Evolutionary conservation across 2,113 vertebrate genomes (phyloP), one percentile per base, ranked within the genome.

Genomic region (Proteles cristata): DNA sequence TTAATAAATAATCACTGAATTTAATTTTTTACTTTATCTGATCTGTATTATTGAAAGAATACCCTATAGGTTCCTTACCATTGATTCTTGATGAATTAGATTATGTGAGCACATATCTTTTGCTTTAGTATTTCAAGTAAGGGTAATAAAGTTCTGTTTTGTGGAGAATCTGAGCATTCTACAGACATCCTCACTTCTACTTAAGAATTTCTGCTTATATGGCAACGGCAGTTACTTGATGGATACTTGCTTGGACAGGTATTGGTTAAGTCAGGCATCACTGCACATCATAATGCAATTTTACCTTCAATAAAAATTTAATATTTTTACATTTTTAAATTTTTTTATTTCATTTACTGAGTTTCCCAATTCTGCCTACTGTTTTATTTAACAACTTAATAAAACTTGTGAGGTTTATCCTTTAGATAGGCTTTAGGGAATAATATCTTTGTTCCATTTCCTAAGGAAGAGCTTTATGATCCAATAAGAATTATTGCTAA

Each of bases 321-420:
- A 93, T 73, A 95, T 94, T 98, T 96, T 96, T 91, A 93, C 84
- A 93, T 96, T 94, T 92, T 48, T 82, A 86, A 90, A 82, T 97
- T 96, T 74, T 55, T 95, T 94, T 87, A 87, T 93, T 92, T 97
- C 89, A 87, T 93, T 97, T 81, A 43, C 90, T 90, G 85, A 86
- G 31, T 92, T 97, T 96, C 63, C 74, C 90, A 92, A 87, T 73
- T 94, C 90, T 93, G 16, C 88, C 84, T 97, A 85, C 92, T 97
- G 84, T 98, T 98, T 98, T 96, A 98, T 97, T 97, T 94, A 97
- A 96, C 92, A 96, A 33, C 71, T 97, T 97, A 97, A 97, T 96
- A 97, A 97, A 95, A 81, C 65, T 69, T 89, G 55, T 69, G 65
- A 85, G 31, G 5, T 93, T 97, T 89, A 90, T 93, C 66, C 77